Evolutionary conservation across 2,888 invertebrate genomes (phyloP), one percentile per base, ranked within the genome.

Genomic region (Nemoura dubitans): DNA sequence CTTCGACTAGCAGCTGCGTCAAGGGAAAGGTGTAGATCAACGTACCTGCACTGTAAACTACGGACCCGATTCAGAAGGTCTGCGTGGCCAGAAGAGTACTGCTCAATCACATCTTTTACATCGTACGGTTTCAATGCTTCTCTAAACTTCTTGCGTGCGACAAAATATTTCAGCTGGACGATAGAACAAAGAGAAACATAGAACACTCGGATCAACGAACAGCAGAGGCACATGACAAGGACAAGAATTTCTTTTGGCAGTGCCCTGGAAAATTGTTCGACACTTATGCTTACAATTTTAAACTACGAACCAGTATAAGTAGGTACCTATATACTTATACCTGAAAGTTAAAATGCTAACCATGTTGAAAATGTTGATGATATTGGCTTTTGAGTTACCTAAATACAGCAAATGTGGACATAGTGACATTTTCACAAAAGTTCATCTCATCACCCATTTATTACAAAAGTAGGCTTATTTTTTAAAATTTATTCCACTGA

Each of bases 91-190:
- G 96, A 96, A 88, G 96, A 96, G 93, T 97, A 97, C 93, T 97
- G 97, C 92, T 97, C 97, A 92, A 97, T 97, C 92, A 97, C 97
- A 93, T 97, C 97, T 94, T 97, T 97, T 91, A 97, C 97, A 93
- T 97, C 97, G 93, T 97, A 97, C 89, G 97, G 97, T 93, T 97
- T 96, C 92, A 97, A 94, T 90, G 97, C 97, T 93, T 97, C 97
- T 93, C 96, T 96, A 94, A 97, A 97, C 93, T 97, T 97, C 93
- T 95, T 94, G 92, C 97, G 94, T 91, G 97, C 96, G 92, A 97
- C 96, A 94, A 97, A 96, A 94, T 97, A 96, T 93, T 96, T 96
- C 92, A 97, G 94, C 95, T 95, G 93, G 80, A 86, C 80, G 86
- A 86, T 86, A 86, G 85, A 84, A 78, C 80, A 87, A 87, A 88